Conservation (phyloP, 2,888 invertebrate genomes). For the Nomada ruficornis region DNA sequence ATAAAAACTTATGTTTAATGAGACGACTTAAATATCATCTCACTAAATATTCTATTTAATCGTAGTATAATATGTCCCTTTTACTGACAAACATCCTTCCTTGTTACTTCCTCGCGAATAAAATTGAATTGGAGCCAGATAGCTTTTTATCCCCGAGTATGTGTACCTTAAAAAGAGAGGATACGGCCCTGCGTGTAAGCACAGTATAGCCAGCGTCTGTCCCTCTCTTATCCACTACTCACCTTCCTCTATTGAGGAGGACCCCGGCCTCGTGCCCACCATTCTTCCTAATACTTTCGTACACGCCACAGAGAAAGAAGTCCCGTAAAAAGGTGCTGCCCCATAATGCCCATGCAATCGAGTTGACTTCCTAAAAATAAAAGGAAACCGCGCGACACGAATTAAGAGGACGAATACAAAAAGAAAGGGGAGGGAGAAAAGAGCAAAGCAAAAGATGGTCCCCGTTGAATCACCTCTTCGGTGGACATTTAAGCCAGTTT, state of each 20-base stretch:
- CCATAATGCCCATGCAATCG: slow-evolving; percentile 49
- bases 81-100: not conserved
- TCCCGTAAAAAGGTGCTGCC: slow-evolving; percentile 46
- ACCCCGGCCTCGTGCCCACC: slow-evolving; percentile 71
- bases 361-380: slow-evolving; percentile 61
- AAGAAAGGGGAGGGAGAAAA: not conserved
- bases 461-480: slow-evolving; percentile 10
- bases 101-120: not conserved
- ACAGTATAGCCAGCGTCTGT: slow-evolving; percentile 71
- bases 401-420: slow-evolving; percentile 17
- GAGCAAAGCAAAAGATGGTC: not conserved
- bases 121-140: not conserved
- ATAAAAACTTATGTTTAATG: too few relatives aligned
- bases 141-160: not conserved
- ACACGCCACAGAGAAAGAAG: slow-evolving; percentile 42
- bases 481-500: slow-evolving; percentile 35
- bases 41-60: too few relatives aligned
- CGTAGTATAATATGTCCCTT: too few relatives aligned
- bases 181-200: slow-evolving; percentile 70
- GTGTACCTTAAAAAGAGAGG: not conserved
- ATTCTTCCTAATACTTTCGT: slow-evolving; percentile 73
- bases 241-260: slow-evolving; percentile 63
- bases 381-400: slow-evolving; percentile 19
- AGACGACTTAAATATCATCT: too few relatives aligned
- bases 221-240: slow-evolving; percentile 67